A percentile compares a stretch with the other conserved stretches of the same genome.
phyloP scores from a whole-genome alignment of 2,113 vertebrate genomes.

The Maccullochella peelii region DNA sequence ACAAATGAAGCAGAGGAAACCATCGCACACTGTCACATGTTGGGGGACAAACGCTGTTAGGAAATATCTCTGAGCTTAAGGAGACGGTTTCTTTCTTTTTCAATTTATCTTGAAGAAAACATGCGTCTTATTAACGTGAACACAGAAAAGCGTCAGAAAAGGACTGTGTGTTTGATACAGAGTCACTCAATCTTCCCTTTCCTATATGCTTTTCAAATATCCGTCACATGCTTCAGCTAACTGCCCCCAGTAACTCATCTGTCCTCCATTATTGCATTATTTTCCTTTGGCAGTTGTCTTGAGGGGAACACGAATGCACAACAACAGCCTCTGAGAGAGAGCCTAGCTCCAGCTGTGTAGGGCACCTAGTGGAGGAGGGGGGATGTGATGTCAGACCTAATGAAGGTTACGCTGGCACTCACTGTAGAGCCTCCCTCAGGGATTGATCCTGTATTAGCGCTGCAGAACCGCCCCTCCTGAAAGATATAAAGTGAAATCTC shows the following conservation, averaged over 20 bases:
- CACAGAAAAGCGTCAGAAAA: not conserved
- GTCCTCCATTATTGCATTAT: not conserved
- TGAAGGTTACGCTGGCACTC: not conserved
- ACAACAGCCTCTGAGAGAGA: not conserved
- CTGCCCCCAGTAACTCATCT: too few species aligned
- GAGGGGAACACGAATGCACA: not conserved
- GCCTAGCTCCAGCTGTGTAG: not conserved
- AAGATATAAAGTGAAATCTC: not conserved
- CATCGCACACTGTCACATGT: not conserved
- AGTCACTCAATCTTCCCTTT: not conserved
- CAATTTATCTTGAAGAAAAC: not conserved
- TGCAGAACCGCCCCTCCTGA: not conserved
- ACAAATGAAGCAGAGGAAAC: slow-evolving; percentile 20
- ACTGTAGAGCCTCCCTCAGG: not conserved
- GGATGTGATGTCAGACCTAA: slow-evolving; percentile 6
- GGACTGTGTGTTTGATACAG: not conserved
- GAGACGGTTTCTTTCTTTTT: not conserved
- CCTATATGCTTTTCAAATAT: not conserved
- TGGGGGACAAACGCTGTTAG: not conserved
- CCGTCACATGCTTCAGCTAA: not conserved
- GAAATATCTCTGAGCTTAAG: not conserved
- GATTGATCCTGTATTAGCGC: not conserved
- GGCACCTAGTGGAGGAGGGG: not conserved
- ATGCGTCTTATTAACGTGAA: not conserved
- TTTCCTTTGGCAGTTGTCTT: not conserved